These are phyloP conservation scores for Holothuria glaberrima DNA, from an alignment of 35 echinoderm and acorn worm species.

Conservation along the genomic window DNA sequence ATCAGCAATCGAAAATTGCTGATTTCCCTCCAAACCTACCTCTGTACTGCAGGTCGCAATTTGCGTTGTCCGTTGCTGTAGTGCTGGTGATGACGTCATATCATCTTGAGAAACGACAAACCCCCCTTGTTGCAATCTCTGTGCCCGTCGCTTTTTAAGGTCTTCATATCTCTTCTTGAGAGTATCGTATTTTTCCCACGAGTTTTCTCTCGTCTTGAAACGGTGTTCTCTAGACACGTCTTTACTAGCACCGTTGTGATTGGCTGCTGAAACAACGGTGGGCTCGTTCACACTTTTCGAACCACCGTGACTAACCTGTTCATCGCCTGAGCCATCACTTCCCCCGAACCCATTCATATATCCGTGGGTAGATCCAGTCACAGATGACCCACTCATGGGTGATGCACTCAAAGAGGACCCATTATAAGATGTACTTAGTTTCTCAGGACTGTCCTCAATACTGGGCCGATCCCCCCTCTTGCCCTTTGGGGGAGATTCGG, in stretches of 20 bases:
- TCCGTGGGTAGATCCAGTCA: background rate
- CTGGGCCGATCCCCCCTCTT: background rate
- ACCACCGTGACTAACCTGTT: background rate
- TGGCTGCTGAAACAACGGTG: too few relatives aligned
- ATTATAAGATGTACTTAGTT: slow-evolving; percentile 17
- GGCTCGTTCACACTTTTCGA: too few relatives aligned
- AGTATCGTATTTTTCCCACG: slow-evolving; percentile 88
- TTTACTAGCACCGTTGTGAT: too few relatives aligned
- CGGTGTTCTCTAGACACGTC: slow-evolving; percentile 6
- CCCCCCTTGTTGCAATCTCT: slow-evolving; percentile 56
- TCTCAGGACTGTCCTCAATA: slow-evolving; percentile 26
- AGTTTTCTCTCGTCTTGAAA: slow-evolving; percentile 43
- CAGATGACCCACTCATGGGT: background rate
- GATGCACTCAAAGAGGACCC: slow-evolving; percentile 31
- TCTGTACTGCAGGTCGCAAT: background rate
- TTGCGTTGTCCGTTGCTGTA: slow-evolving; percentile 2
- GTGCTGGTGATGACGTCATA: slow-evolving; percentile 51
- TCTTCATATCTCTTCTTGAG: slow-evolving; percentile 78
- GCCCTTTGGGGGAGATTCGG: slow-evolving; percentile 22
- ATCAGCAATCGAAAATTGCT: slow-evolving; percentile 25
- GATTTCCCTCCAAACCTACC: slow-evolving; percentile 3
- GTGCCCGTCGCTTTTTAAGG: slow-evolving; percentile 60
- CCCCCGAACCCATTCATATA: slow-evolving; percentile 18
- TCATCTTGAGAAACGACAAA: slow-evolving; percentile 69
- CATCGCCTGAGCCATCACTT: slow-evolving; percentile 13